Conservation (phyloP, 1,140 invertebrate species). For the Drosophila oshimai region DNA sequence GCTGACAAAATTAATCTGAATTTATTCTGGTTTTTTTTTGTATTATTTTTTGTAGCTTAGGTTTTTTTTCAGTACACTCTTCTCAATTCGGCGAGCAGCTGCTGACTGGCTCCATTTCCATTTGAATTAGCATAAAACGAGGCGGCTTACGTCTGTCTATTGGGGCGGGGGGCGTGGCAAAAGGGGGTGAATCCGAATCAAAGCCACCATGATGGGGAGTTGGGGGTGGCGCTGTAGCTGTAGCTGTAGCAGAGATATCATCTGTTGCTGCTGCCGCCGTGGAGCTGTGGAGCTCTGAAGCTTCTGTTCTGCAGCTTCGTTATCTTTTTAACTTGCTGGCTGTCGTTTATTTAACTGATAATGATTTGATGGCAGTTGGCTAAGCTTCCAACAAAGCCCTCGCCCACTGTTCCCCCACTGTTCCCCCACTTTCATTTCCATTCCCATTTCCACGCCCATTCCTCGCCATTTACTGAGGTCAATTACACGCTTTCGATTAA, state of each 20-base stretch:
- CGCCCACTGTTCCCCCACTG: not conserved
- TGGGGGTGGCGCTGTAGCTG: not conserved
- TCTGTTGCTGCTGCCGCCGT: conserved; percentile 64
- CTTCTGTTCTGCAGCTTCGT: conserved; percentile 57
- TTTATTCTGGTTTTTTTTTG: too few species aligned
- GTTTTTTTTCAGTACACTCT: not conserved
- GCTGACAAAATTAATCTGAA: too few species aligned
- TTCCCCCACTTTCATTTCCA: conserved; percentile 19
- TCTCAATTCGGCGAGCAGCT: conserved; percentile 55
- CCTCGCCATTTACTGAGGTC: conserved; percentile 74
- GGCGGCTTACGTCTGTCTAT: conserved; percentile 79
- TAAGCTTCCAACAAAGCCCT: conserved; percentile 74
- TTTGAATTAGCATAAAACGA: conserved; percentile 80
- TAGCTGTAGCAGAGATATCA: conserved; percentile 58
- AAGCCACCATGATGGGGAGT: conserved; percentile 8
- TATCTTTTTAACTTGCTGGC: conserved; percentile 78
- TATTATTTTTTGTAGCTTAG: not conserved
- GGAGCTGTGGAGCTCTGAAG: not conserved
- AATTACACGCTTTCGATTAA: conserved; percentile 81
- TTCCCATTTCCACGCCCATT: conserved; percentile 53
- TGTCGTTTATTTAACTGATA: conserved; percentile 81
- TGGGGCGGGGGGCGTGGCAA: conserved; percentile 16
- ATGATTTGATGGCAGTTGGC: conserved; percentile 80
- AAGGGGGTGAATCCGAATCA: conserved; percentile 31
- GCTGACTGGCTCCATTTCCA: conserved; percentile 79